Evolutionary conservation across 2,888 invertebrate species (phyloP).

Genomic region (Hydroisotoma schaefferi): DNA sequence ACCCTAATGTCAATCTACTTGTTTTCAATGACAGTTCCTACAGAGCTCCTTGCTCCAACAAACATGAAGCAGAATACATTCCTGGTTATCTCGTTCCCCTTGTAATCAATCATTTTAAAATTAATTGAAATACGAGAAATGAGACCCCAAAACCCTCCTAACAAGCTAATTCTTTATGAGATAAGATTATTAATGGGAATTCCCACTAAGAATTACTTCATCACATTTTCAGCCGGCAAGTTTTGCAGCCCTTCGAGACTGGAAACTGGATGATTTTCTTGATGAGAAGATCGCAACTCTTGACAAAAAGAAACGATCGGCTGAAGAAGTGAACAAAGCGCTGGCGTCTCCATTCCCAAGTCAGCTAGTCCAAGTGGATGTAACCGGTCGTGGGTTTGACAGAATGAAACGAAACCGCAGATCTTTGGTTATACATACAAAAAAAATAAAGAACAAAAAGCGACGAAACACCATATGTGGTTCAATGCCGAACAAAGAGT

Average conservation of each 20-base stretch:
- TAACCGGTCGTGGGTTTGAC: conserved; percentile 48
- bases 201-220: too few relatives aligned
- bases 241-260: conserved; percentile 47
- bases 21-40: too few relatives aligned
- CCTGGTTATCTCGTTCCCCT: too few relatives aligned
- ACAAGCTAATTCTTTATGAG: too few relatives aligned
- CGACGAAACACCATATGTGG: conserved; percentile 48
- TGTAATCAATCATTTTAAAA: too few relatives aligned
- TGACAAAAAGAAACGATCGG: conserved; percentile 38
- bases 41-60: too few relatives aligned
- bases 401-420: conserved; percentile 47
- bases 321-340: conserved; percentile 39
- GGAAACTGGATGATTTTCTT: conserved; percentile 48
- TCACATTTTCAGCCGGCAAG: conserved; percentile 48
- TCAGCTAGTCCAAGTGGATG: conserved; percentile 47
- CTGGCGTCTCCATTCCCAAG: conserved; percentile 44
- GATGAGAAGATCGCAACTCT: conserved; percentile 46
- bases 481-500: conserved; percentile 49
- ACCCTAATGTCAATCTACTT: too few relatives aligned
- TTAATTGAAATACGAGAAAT: too few relatives aligned
- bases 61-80: too few relatives aligned
- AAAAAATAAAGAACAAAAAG: conserved; percentile 46
- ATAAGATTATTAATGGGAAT: too few relatives aligned
- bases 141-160: too few relatives aligned
- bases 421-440: conserved; percentile 48